Evolutionary conservation across 2,888 invertebrate genomes (phyloP), one percentile per base, ranked within the genome.

Genomic region (Erynnis tages): DNA sequence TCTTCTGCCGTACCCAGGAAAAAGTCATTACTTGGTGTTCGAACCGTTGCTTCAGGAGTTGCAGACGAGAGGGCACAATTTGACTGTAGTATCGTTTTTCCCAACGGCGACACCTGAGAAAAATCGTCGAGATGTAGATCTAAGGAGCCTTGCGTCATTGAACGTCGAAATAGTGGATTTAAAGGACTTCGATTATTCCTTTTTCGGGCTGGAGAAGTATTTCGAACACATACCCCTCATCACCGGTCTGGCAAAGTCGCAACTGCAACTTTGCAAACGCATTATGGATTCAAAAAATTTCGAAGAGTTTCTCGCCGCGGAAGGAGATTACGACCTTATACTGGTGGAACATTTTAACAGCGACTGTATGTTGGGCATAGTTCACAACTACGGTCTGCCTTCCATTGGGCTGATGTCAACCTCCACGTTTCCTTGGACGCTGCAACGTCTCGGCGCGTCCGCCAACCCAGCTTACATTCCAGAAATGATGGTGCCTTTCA

Each of bases 11-110:
- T 90, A 92, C 62, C 78, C 83, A 2, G 92, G 92, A 0, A 91
- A 89, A 56, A 93, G 93, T 55, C 93, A 94, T 67, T 92, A 91
- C 55, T 82, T 90, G 34, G 91, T 92, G 6, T 92, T 91, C 60
- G 76, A 87, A 58, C 85, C 90, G 0, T 72, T 93, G 19, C 60
- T 93, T n/a, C 79, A 78, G 21, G 91, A 86, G 41, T 65, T 93
- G 25, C 90, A 90, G 0, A 68, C 69, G 11, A 82, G 87, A 5
- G 93, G 93, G 0, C 92, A 93, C 62, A 80, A 91, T 30, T 65
- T 93, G 0, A 92, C 92, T 1, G 91, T 92, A 0, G 74, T 93
- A 6, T 91, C 91, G 0, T 87, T 91, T 65, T 92, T 91, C 54
- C 90, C 91, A 0, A 71, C 79, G 7, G 61, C 73, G 7, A 61